Evolutionary conservation across 2,113 vertebrate genomes (phyloP).

Genomic region (Sturnus vulgaris): DNA sequence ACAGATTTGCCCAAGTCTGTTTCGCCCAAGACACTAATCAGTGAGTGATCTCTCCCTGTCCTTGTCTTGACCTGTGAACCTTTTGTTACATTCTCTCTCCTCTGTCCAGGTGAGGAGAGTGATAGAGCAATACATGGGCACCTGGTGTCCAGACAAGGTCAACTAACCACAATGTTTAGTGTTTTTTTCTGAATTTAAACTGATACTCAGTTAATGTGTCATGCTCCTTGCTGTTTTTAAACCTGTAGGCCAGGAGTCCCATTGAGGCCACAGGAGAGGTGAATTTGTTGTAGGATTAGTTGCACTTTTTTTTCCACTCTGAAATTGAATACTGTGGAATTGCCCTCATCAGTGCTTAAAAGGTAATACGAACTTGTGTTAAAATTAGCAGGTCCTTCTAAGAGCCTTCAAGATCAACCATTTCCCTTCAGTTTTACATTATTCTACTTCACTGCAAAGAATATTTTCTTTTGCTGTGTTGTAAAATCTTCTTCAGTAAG

Average conservation of each 20-base stretch:
- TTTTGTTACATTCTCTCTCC: not conserved
- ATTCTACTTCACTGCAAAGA: not conserved
- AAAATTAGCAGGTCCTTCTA: not conserved
- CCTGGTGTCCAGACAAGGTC: not conserved
- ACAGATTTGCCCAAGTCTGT: not conserved
- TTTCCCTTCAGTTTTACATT: not conserved
- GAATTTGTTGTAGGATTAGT: not conserved
- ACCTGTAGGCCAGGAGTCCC: not conserved
- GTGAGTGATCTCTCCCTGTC: not conserved
- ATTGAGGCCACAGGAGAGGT: not conserved
- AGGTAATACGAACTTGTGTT: not conserved
- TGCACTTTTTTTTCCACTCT: not conserved
- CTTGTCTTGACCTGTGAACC: not conserved
- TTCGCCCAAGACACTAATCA: not conserved
- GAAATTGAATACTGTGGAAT: not conserved
- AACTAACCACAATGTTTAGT: fast-evolving
- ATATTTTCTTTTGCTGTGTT: not conserved
- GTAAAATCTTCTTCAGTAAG: not conserved
- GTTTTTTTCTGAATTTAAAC: not conserved
- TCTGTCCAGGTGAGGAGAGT: not conserved
- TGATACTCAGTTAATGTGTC: not conserved
- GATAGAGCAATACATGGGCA: not conserved
- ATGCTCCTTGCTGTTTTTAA: not conserved
- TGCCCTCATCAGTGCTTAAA: not conserved
- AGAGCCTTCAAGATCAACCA: not conserved